These are phyloP conservation scores for Drosophila ezoana DNA, from an alignment of 2,888 invertebrate species.

Conservation along the genomic window DNA sequence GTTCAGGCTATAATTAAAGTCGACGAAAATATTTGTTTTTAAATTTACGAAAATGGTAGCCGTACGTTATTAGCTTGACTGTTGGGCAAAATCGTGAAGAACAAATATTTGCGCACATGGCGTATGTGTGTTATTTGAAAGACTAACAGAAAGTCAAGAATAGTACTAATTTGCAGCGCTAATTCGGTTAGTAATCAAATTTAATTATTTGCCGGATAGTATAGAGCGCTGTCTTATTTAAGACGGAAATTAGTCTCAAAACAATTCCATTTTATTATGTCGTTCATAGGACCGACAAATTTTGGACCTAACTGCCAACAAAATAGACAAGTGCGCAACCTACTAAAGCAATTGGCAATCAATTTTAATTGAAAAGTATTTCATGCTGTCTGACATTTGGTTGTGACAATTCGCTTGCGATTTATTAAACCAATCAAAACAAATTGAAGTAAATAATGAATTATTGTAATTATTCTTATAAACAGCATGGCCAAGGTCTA, in stretches of 20 bases:
- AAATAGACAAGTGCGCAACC: background rate
- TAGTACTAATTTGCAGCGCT: background rate
- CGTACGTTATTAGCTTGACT: background rate
- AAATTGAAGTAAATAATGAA: background rate
- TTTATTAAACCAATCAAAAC: constrained; percentile 43
- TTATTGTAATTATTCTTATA: too few relatives aligned
- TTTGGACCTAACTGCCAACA: too few relatives aligned
- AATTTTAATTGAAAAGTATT: constrained; percentile 29
- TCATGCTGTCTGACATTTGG: background rate
- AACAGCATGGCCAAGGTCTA: too few relatives aligned
- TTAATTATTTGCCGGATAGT: too few relatives aligned
- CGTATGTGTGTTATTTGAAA: constrained; percentile 11
- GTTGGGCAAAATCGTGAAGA: constrained; percentile 18
- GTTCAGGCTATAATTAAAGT: constrained; percentile 6
- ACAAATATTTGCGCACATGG: constrained; percentile 55
- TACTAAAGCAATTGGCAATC: background rate
- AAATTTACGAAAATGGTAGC: constrained; percentile 5
- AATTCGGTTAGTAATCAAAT: background rate
- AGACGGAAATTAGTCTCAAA: too few relatives aligned
- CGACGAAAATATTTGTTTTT: constrained; percentile 29
- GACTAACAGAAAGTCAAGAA: constrained; percentile 1
- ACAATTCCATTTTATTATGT: too few relatives aligned
- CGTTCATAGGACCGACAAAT: too few relatives aligned
- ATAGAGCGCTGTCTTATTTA: too few relatives aligned
- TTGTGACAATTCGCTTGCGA: background rate